Conservation (phyloP, 2,888 invertebrate species). For the Xylota sylvarum region DNA sequence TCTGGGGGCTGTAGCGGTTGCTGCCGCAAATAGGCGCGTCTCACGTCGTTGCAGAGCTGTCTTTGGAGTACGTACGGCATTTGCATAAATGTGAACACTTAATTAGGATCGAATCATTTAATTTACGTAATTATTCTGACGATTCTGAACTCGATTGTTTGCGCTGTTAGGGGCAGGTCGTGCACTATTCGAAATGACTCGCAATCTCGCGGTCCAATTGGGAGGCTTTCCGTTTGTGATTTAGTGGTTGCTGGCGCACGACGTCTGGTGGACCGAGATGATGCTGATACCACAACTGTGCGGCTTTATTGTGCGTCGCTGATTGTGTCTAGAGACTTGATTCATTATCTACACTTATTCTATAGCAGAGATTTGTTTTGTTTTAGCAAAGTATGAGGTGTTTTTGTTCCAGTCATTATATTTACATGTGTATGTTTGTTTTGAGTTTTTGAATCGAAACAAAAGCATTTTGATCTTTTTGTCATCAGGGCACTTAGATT, state of each 20-base stretch:
- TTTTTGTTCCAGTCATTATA: background rate
- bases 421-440: too few relatives aligned
- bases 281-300: conserved; percentile 13
- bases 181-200: conserved; percentile 46
- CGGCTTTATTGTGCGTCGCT: conserved; percentile 18
- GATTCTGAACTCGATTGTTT: conserved; percentile 63
- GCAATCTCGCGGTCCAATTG: conserved; percentile 50
- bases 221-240: conserved; percentile 51
- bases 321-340: conserved; percentile 30
- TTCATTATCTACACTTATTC: conserved; percentile 22
- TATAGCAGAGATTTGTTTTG: background rate
- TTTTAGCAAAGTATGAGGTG: conserved; percentile 1
- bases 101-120: conserved; percentile 75
- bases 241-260: conserved; percentile 24
- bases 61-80: conserved; percentile 40
- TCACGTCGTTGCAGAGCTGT: conserved; percentile 20
- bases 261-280: conserved; percentile 15
- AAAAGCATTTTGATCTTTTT: too few relatives aligned
- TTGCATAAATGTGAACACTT: conserved; percentile 71
- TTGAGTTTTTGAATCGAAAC: too few relatives aligned
- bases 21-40: conserved; percentile 23
- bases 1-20: conserved; percentile 34
- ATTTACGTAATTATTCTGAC: conserved; percentile 73
- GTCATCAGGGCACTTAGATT: too few relatives aligned
- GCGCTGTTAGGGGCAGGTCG: conserved; percentile 59